Evolutionary conservation across 2,888 invertebrate genomes (phyloP), one percentile per base, ranked within the genome.

Genomic region (Ennomos quercinarius): DNA sequence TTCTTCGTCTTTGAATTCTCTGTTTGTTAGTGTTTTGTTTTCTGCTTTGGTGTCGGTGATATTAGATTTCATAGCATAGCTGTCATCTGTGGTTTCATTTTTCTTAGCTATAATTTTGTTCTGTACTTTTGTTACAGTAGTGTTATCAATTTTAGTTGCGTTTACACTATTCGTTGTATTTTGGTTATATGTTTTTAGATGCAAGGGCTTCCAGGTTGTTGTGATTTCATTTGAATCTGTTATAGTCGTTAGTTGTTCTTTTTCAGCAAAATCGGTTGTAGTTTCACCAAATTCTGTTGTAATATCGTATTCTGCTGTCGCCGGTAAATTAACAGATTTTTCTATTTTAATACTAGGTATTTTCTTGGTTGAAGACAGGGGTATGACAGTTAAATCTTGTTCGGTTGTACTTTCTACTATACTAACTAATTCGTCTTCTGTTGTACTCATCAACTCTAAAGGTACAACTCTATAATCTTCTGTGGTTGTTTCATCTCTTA

Each of bases 401-500:
- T 87, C 87, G 36, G 81, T 77, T 39, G 87, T 89, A 68, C 85
- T 90, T 52, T 91, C 89, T 40, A 79, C 48, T 48, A 85, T 72
- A 73, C 81, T 86, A 49, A 75, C 43, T 61, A 81, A 59, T 61
- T 67, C 63, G 74, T 83, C 81, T 67, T 87, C 84, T 38, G 91
- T 91, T 70, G 91, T 92, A 73, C 86, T 88, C 61, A 87, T 48
- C 61, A 91, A 72, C 77, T 92, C 91, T 80, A 91, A 65, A 17
- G 91, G 91, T 74, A 92, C 86, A 27, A 89, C 86, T 72, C 83
- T 86, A 61, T 77, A 78, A 67, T 87, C 86, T 72, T 78, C 61
- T 12, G 81, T 78, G 38, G 87, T 81, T 12, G 84, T 82, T 39
- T 78, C 74, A 45, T 73, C 73, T 68, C 64, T 73, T 68, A 64